Conservation (phyloP, 2,113 vertebrate genomes). For the Lipotes vexillifer region DNA sequence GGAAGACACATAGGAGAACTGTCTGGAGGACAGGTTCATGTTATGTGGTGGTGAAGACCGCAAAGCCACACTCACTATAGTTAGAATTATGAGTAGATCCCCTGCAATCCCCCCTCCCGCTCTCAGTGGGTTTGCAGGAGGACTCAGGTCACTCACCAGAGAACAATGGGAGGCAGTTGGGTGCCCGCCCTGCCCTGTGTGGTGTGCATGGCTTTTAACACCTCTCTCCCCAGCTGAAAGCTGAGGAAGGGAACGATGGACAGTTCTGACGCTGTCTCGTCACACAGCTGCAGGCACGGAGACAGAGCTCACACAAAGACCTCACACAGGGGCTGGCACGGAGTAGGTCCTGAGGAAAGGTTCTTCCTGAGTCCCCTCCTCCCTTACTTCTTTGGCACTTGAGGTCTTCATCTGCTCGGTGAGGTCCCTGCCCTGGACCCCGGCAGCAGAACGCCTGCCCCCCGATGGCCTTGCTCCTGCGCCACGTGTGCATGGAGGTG, state of each 20-base stretch:
- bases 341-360: not conserved
- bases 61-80: not conserved
- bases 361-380: not conserved
- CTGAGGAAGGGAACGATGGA: not conserved
- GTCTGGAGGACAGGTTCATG: not conserved
- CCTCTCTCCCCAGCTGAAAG: not conserved
- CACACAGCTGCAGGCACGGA: not conserved
- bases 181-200: not conserved
- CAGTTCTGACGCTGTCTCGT: not conserved
- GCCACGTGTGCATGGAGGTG: not conserved
- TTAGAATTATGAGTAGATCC: not conserved
- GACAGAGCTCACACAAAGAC: not conserved
- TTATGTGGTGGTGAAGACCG: not conserved
- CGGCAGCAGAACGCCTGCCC: accelerated
- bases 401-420: not conserved
- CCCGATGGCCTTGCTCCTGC: accelerated
- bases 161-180: accelerated
- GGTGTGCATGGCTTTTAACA: not conserved
- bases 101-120: accelerated
- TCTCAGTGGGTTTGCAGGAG: not conserved
- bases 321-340: not conserved
- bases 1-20: not conserved
- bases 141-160: not conserved
- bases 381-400: not conserved
- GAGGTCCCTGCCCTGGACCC: not conserved